Base-by-base conservation (phyloP, 2,113 vertebrate species). In the Passer montanus region DNA sequence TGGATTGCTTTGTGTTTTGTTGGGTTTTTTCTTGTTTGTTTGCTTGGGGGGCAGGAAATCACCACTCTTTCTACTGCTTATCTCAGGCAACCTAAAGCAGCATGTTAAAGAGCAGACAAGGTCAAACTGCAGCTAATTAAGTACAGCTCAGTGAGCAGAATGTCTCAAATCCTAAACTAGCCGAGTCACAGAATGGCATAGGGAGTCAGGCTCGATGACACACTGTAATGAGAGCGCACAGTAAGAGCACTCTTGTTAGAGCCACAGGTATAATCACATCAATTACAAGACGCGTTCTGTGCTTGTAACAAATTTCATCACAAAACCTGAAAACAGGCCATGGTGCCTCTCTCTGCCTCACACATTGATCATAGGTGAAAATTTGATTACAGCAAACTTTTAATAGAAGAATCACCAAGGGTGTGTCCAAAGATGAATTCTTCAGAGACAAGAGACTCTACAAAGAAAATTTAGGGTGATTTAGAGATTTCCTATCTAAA, bases 31-130 rank as follows among this genome's bases (percentile, higher is more conserved):
- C 22, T 9, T 15, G 43, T 66, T 89, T 47, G n/a, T 44, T 55
- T 22, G 27, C 31, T 1, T 12, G 8, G 7, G 3, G 4, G 1
- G 7, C 30, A 17, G 6, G 17, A 35, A 41, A 37, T 69, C 12
- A 46, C n/a, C 5, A 9, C 23, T 87, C 81, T 66, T 70, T 7
- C 7, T 47, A 67, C 22, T 64, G n/a, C 13, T 63, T 22, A 62
- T 31, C n/a, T 90, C 5, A 0, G 79, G 50, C 31, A 64, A 94
- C 21, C 15, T 56, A 82, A 55, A 76, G 4, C 23, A 81, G 31
- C 18, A 14, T 12, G 14, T 17, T 47, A 22, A 35, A 74, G 35
- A 63, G 20, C 15, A 87, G 37, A 28, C 31, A 90, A 52, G 55
- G 76, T 66, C 46, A 73, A 77, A 88, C 2, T 73, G 49, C 58